Evolutionary conservation across 2,113 vertebrate genomes (phyloP).

Genomic region (Penelope pileata): DNA sequence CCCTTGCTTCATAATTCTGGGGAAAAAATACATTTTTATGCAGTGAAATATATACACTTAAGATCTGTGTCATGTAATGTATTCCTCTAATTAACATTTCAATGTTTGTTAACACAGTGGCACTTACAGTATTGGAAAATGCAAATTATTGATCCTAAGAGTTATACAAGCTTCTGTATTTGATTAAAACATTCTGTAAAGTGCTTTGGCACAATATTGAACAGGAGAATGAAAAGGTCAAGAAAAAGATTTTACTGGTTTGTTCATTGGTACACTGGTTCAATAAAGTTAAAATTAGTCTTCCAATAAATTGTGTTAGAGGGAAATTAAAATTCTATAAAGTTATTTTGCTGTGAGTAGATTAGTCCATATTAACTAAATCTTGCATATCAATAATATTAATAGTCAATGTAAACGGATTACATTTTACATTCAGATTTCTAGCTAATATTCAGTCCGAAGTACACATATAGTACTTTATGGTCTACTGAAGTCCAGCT

Average conservation of each 20-base stretch:
- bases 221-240: background rate
- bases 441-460: background rate
- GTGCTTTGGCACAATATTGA: background rate
- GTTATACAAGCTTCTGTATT: background rate
- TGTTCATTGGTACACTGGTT: background rate
- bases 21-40: background rate
- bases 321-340: background rate
- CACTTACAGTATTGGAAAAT: background rate
- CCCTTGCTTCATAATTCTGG: background rate
- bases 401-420: background rate
- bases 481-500: background rate
- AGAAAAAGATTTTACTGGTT: background rate
- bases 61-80: background rate
- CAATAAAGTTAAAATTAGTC: background rate
- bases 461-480: background rate
- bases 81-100: background rate
- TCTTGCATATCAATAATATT: background rate
- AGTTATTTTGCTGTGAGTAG: background rate
- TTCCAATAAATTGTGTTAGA: background rate
- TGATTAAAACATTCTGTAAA: background rate
- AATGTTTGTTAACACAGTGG: conserved; percentile 13
- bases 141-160: background rate
- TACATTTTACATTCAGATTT: background rate
- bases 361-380: background rate
- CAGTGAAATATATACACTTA: background rate